Evolutionary conservation across 2,797 vertebrate genomes (phyloP).

Genomic region (Bryconaethiops microstoma): DNA sequence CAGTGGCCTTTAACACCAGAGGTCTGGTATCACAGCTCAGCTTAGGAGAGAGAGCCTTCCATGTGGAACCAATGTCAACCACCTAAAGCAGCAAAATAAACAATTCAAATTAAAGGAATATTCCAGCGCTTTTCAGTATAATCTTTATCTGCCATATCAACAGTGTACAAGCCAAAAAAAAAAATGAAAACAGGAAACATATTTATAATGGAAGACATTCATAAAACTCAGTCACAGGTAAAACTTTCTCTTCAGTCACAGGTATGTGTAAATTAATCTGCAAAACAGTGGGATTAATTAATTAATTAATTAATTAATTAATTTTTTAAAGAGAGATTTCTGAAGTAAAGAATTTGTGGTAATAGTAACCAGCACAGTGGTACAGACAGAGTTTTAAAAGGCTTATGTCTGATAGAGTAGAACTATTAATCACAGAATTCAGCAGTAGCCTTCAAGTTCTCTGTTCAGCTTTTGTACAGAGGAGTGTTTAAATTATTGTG

Average conservation of each 20-base stretch:
- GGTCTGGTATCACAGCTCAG: conserved; percentile 86
- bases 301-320: no score
- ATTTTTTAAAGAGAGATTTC: no score
- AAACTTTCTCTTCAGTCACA: no score
- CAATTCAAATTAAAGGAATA: not conserved
- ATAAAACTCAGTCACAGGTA: no score
- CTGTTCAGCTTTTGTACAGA: no score
- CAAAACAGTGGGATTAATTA: no score
- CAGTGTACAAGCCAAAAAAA: not conserved
- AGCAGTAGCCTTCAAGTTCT: not conserved
- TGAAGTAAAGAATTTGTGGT: no score
- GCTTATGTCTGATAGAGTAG: no score
- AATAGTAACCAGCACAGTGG: no score
- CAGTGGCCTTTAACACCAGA: conserved; percentile 81
- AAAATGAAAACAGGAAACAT: not conserved
- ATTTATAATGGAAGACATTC: not conserved
- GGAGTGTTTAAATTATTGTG: not conserved
- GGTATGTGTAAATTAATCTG: no score
- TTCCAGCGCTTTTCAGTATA: not conserved
- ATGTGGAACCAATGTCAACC: conserved; percentile 90
- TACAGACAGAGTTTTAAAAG: no score
- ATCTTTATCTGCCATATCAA: not conserved
- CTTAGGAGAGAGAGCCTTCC: conserved; percentile 86
- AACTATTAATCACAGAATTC: not conserved
- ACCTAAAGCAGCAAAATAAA: conserved; percentile 74